Evolutionary conservation across 2,113 vertebrate species (phyloP), one percentile per base, ranked within the genome.

Genomic region (Puma concolor): DNA sequence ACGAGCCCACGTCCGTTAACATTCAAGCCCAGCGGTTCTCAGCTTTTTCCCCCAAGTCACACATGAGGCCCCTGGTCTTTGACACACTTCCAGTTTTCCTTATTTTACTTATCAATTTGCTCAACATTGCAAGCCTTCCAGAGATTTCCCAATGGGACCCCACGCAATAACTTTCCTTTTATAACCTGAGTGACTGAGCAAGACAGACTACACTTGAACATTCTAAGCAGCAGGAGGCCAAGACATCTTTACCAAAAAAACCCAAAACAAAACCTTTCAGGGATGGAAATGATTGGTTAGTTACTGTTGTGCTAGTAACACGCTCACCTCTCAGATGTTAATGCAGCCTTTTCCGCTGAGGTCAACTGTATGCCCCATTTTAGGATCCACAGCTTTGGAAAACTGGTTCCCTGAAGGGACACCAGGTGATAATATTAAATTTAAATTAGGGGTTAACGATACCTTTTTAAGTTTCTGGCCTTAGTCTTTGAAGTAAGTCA

Each of bases 391-490:
- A 71, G 36, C 38, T 44, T 84, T 60, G 85, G 38, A 80, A 92
- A 79, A 79, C 15, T 19, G 7, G 12, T 80, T 92, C 33, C 72
- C 33, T 57, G 17, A 60, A 69, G 64, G 48, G 25, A 38, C 25
- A 88, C 8, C 16, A 44, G 52, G 31, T 77, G 36, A 66, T 69
- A 83, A 66, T 19, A 71, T 31, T 71, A 83, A 72, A 66, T 88
- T 80, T 83, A 64, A 88, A 82, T 50, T 54, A 86, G 38, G 29
- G 4, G 80, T 63, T 87, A 93, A 57, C 17, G 88, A 94, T 88
- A 85, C 94, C 82, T 83, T 95, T 91, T 88, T 52, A 95, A 80
- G 33, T 80, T 91, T 80, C 71, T 79, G 44, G 63, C 21, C 71
- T 88, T 23, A 29, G 44, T 79, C 85, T 74, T n/a, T 90, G 76